Evolutionary conservation across 1,140 invertebrate genomes (phyloP).

Genomic region (Zaprionus tsacasi): DNA sequence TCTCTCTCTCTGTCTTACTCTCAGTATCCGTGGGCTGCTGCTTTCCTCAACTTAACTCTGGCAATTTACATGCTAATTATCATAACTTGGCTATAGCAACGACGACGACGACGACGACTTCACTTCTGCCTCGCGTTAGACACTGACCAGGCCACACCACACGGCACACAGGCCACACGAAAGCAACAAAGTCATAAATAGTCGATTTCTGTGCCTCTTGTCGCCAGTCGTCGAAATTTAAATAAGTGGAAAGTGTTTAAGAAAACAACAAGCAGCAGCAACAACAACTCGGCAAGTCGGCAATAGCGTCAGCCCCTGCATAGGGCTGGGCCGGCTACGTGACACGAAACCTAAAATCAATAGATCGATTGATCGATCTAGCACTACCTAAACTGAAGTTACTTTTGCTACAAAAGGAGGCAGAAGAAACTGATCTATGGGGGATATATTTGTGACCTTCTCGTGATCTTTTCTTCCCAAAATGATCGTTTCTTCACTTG

Average conservation of each 20-base stretch:
- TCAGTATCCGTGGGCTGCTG: conserved; percentile 4
- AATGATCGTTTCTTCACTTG: background rate
- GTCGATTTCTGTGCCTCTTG: conserved; percentile 47
- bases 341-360: background rate
- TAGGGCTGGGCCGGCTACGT: background rate
- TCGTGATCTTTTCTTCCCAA: background rate
- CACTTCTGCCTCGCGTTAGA: conserved; percentile 25
- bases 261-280: conserved; percentile 18
- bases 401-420: too few relatives aligned
- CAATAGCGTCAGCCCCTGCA: background rate
- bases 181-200: conserved; percentile 49
- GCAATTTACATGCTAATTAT: conserved; percentile 77
- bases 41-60: conserved; percentile 55
- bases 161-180: conserved; percentile 11
- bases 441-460: background rate
- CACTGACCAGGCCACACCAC: conserved; percentile 29
- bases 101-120: conserved; percentile 23
- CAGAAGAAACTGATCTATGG: background rate
- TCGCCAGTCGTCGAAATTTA: conserved; percentile 69
- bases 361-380: background rate
- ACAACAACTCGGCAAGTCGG: conserved; percentile 19
- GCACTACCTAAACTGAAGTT: background rate
- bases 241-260: conserved; percentile 81
- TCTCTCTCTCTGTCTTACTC: background rate
- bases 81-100: conserved; percentile 62